Evolutionary conservation across 2,113 vertebrate genomes (phyloP).

Genomic region (Pagrus major): DNA sequence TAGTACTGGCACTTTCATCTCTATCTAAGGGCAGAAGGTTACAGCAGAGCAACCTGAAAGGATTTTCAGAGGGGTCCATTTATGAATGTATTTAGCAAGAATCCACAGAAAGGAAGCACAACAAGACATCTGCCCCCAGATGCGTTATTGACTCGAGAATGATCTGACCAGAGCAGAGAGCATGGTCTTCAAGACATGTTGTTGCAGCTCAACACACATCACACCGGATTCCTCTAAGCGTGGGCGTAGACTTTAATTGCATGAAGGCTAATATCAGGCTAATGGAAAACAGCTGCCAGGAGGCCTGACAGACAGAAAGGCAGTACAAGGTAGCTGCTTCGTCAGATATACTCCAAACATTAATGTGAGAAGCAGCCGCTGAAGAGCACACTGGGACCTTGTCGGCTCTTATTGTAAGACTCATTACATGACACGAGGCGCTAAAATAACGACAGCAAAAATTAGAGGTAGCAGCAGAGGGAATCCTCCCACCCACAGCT

Average conservation of each 20-base stretch:
- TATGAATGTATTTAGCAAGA: conserved; percentile 6
- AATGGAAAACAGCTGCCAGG: conserved; percentile 78
- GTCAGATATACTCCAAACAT: conserved; percentile 46
- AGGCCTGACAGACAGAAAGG: conserved; percentile 67
- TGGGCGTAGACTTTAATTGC: conserved; percentile 74
- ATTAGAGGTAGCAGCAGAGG: background rate
- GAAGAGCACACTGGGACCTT: conserved; percentile 29
- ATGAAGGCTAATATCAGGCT: conserved; percentile 76
- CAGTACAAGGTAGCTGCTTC: conserved; percentile 52
- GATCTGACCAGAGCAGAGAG: conserved; percentile 40
- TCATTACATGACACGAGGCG: conserved; percentile 17
- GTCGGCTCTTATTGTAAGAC: conserved; percentile 7
- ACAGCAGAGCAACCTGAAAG: too few relatives aligned
- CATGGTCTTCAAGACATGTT: conserved; percentile 19
- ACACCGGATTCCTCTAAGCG: conserved; percentile 32
- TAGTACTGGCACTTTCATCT: background rate
- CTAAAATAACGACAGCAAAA: background rate
- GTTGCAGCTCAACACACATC: conserved; percentile 34
- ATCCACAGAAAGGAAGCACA: conserved; percentile 7
- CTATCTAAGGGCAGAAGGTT: background rate
- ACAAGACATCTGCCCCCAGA: conserved; percentile 4
- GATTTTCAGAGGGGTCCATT: background rate
- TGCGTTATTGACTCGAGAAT: conserved; percentile 27
- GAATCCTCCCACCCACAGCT: background rate
- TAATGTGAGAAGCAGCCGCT: conserved; percentile 40